Conservation (phyloP, 2,113 vertebrate species). For the Semicossyphus pulcher region DNA sequence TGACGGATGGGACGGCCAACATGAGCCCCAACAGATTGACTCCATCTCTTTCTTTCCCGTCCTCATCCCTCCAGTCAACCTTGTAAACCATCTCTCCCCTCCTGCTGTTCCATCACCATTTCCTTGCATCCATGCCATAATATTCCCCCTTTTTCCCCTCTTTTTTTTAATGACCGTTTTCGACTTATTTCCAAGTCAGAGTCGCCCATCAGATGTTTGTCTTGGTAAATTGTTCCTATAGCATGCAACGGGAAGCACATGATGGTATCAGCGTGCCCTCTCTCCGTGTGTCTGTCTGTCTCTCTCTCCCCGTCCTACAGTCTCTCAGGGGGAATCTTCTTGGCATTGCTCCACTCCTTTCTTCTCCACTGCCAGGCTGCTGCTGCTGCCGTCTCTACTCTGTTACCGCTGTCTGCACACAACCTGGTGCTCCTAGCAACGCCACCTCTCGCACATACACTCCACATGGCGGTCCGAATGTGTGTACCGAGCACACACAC, state of each 20-base stretch:
- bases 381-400: constrained; percentile 71
- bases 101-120: constrained; percentile 69
- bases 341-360: constrained; percentile 86
- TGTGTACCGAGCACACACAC: constrained; percentile 34
- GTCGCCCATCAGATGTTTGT: constrained; percentile 41
- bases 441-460: constrained; percentile 75
- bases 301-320: constrained; percentile 69
- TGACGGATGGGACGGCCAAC: constrained; percentile 73
- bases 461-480: constrained; percentile 68
- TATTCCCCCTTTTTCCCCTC: constrained; percentile 9
- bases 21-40: constrained; percentile 71
- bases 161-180: constrained; percentile 40
- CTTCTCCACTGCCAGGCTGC: constrained; percentile 79
- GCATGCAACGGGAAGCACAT: constrained; percentile 43
- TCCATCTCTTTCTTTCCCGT: constrained; percentile 60
- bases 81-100: constrained; percentile 55
- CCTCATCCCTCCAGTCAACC: constrained; percentile 70
- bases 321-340: constrained; percentile 82
- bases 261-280: constrained; percentile 65
- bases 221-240: constrained; percentile 37
- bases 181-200: constrained; percentile 35
- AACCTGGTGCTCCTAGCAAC: constrained; percentile 87
- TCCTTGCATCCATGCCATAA: constrained; percentile 52
- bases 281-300: constrained; percentile 65
- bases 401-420: constrained; percentile 75